Conservation (phyloP, 2,113 vertebrate species). For the Oncorhynchus tshawytscha region DNA sequence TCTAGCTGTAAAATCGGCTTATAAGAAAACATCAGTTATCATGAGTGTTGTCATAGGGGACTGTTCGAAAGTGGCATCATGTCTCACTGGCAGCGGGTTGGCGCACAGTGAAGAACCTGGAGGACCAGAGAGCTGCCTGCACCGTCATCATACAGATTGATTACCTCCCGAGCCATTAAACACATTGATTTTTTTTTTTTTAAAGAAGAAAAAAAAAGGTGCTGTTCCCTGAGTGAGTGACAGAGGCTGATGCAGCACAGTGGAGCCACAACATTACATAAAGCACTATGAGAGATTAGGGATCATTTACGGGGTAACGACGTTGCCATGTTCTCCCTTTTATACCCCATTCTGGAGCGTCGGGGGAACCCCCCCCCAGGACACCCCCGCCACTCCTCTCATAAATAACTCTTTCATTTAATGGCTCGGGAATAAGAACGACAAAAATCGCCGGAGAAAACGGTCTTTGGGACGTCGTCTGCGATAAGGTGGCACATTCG, state of each 20-base stretch:
- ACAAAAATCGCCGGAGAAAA: not conserved
- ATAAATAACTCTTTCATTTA: not conserved
- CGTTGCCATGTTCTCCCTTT: constrained; percentile 4
- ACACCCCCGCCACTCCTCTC: not conserved
- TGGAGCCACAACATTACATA: constrained; percentile 5
- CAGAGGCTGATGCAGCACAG: constrained; percentile 7
- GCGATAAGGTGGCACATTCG: not conserved
- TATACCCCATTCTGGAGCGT: not conserved
- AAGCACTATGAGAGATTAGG: constrained; percentile 25
- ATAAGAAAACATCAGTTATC: no score
- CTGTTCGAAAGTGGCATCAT: no score
- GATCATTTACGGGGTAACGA: constrained; percentile 9
- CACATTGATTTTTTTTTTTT: not conserved
- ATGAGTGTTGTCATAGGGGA: not conserved
- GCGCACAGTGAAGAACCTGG: not conserved
- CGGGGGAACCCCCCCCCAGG: not conserved
- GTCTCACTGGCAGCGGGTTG: not conserved
- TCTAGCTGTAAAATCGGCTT: not conserved
- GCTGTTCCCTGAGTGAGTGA: not conserved
- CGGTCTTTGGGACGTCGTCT: not conserved
- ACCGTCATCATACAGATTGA: not conserved
- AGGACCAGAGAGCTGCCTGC: not conserved
- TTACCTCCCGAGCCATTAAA: constrained; percentile 1
- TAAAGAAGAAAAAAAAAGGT: no score
- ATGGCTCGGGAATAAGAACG: constrained; percentile 13